phyloP scores from a whole-genome alignment of 2,113 vertebrate genomes.

The Noctilio leporinus region DNA sequence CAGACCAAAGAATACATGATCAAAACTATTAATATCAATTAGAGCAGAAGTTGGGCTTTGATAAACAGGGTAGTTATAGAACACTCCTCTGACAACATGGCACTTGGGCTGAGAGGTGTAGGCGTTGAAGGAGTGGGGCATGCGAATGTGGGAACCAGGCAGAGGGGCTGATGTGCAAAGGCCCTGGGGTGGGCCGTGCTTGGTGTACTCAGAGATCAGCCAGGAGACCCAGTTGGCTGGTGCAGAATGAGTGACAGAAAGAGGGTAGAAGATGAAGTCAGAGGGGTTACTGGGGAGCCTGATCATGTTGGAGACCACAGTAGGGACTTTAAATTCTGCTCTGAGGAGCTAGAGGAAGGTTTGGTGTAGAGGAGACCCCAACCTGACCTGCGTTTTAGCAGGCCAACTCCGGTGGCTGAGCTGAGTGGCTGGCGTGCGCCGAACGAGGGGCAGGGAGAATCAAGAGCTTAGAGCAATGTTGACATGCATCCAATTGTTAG shows the following conservation, averaged over 20 bases:
- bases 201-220: neutral
- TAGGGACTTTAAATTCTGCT: neutral
- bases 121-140: no score
- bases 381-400: neutral
- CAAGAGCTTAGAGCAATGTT: no score
- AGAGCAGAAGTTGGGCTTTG: neutral
- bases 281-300: neutral
- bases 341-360: no score
- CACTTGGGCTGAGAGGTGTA: neutral
- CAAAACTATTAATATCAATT: neutral
- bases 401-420: neutral
- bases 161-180: neutral
- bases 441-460: no score
- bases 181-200: neutral
- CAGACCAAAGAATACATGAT: neutral
- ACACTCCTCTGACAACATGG: neutral
- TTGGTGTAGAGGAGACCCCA: neutral
- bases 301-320: fast-evolving
- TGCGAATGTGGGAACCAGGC: neutral
- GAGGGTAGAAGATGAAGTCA: neutral
- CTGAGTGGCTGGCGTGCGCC: neutral
- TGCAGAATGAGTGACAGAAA: neutral
- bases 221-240: no score
- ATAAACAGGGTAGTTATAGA: neutral
- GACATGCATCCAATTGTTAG: neutral